Conservation (phyloP, 2,888 invertebrate species). For the Agapetus fuscipes region DNA sequence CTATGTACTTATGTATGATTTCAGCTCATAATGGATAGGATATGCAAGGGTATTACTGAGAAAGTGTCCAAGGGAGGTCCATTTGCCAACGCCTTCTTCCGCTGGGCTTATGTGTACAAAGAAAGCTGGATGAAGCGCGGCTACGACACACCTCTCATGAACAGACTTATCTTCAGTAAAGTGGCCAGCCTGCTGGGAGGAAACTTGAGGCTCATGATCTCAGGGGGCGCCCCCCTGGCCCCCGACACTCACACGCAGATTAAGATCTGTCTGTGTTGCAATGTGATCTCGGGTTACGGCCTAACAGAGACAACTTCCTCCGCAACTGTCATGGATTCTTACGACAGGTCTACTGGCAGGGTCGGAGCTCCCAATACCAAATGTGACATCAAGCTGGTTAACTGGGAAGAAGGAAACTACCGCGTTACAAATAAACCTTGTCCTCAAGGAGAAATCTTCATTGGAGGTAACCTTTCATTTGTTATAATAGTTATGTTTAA, state of each 20-base stretch:
- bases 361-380: constrained; percentile 84
- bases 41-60: constrained; percentile 94
- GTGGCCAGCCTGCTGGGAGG: constrained; percentile 79
- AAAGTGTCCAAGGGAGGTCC: constrained; percentile 77
- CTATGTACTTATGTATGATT: constrained; percentile 23
- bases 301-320: constrained; percentile 95
- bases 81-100: constrained; percentile 76
- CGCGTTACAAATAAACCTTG: constrained; percentile 75
- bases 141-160: constrained; percentile 68
- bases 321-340: constrained; percentile 71
- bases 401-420: constrained; percentile 94
- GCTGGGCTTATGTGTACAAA: constrained; percentile 93
- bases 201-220: constrained; percentile 74
- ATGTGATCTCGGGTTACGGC: constrained; percentile 90
- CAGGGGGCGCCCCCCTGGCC: constrained; percentile 92
- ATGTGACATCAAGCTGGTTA: constrained; percentile 74
- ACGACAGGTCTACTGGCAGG: constrained; percentile 67
- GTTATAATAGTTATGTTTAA: neutral
- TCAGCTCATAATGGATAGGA: constrained; percentile 91
- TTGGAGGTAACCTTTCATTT: constrained; percentile 32
- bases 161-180: constrained; percentile 27
- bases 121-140: constrained; percentile 73
- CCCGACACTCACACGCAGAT: constrained; percentile 94
- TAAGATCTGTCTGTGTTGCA: constrained; percentile 82
- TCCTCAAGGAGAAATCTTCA: constrained; percentile 69